phyloP scores from a whole-genome alignment of 2,797 vertebrate species.

The Sebastolobus altivelis region DNA sequence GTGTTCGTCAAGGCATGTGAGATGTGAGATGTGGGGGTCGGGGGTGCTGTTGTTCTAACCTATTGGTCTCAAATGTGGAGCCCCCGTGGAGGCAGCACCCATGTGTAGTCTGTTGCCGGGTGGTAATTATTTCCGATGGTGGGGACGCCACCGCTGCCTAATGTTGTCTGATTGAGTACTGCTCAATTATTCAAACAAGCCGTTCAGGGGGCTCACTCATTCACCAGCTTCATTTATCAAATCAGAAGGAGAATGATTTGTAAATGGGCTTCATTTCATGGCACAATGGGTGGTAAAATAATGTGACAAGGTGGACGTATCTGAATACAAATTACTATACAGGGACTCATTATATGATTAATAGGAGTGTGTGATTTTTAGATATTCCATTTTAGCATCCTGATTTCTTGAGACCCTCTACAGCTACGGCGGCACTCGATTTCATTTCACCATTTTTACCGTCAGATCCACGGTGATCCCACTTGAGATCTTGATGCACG shows the following conservation, averaged over 20 bases:
- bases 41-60: slow-evolving; percentile 55
- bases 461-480: slow-evolving; percentile 52
- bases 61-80: slow-evolving; percentile 56
- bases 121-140: slow-evolving; percentile 80
- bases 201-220: slow-evolving; percentile 65
- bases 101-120: slow-evolving; percentile 69
- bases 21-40: slow-evolving; percentile 32
- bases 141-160: slow-evolving; percentile 53
- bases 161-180: slow-evolving; percentile 80
- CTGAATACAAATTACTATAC: slow-evolving; percentile 72
- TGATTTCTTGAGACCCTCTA: slow-evolving; percentile 51
- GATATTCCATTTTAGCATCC: slow-evolving; percentile 35
- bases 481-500: slow-evolving; percentile 51
- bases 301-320: slow-evolving; percentile 68
- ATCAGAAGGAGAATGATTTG: slow-evolving; percentile 76
- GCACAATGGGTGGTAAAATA: slow-evolving; percentile 69
- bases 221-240: slow-evolving; percentile 76
- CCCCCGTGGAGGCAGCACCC: slow-evolving; percentile 67
- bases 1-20: slow-evolving; percentile 40
- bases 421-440: slow-evolving; percentile 24
- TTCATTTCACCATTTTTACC: slow-evolving; percentile 44
- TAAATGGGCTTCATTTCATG: slow-evolving; percentile 76
- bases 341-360: slow-evolving; percentile 69
- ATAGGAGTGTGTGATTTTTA: slow-evolving; percentile 21
- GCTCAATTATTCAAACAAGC: slow-evolving; percentile 84